Evolutionary conservation across 1,140 invertebrate species (phyloP).

Genomic region (Galendromus occidentalis): DNA sequence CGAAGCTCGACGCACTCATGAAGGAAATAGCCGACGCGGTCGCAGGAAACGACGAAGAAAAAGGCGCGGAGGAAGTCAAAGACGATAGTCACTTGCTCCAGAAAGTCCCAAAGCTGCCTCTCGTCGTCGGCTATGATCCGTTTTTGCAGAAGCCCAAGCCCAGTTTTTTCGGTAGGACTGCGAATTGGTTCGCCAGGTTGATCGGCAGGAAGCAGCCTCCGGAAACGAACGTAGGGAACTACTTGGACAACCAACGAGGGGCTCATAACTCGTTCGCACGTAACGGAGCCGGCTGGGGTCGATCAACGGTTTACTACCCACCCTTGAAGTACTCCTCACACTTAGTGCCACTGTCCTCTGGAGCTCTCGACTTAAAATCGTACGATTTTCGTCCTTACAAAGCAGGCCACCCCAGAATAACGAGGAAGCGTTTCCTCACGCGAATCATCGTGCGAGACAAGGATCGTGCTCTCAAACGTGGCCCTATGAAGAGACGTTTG

Average conservation of each 20-base stretch:
- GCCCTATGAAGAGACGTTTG: no score
- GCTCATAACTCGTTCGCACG: neutral
- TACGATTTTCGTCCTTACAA: neutral
- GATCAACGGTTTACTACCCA: neutral
- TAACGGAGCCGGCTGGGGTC: neutral
- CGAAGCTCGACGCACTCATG: neutral
- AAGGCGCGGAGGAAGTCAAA: neutral
- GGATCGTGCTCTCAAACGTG: neutral
- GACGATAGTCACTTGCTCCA: neutral
- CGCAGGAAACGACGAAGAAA: neutral
- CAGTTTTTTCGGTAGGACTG: neutral
- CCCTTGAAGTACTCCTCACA: neutral
- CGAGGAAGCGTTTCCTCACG: neutral
- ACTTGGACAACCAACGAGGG: neutral
- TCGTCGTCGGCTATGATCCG: neutral
- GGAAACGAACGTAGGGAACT: neutral
- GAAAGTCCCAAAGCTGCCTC: neutral
- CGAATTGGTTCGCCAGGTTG: neutral
- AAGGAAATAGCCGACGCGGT: neutral
- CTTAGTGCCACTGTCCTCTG: neutral
- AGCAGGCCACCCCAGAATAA: neutral
- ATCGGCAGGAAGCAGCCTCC: neutral
- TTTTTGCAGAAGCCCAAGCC: neutral
- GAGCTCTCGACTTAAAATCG: neutral
- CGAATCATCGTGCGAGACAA: neutral